phyloP scores from a whole-genome alignment of 92 coral and sea anemone genomes.

The Siderastrea radians region DNA sequence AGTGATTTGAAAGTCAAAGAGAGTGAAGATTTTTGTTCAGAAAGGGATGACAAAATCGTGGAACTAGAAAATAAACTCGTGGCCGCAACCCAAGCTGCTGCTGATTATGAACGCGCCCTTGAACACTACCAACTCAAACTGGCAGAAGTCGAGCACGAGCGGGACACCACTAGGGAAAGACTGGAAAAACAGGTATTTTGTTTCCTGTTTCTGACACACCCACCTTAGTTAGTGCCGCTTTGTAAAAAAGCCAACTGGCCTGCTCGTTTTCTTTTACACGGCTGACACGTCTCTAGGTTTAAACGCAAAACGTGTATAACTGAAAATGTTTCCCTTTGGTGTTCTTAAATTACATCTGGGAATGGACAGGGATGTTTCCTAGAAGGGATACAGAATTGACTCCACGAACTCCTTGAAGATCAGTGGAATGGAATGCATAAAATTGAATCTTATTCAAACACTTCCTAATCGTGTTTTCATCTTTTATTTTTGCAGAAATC shows the following conservation, averaged over 20 bases:
- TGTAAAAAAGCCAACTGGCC: background rate
- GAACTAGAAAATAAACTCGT: slow-evolving; percentile 16
- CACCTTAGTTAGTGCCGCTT: background rate
- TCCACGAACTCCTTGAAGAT: too few species aligned
- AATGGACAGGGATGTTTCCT: too few species aligned
- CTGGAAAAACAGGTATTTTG: slow-evolving; percentile 30
- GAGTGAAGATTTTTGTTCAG: slow-evolving; percentile 24
- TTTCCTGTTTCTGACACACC: background rate
- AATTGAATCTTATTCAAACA: too few species aligned
- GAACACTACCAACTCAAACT: slow-evolving; percentile 24
- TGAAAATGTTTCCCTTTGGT: too few species aligned
- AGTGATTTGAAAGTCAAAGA: slow-evolving; percentile 34
- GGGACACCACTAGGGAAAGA: slow-evolving; percentile 16
- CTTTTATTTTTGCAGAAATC: background rate
- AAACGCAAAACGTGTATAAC: too few species aligned
- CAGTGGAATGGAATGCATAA: too few species aligned
- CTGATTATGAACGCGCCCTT: background rate
- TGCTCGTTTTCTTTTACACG: background rate
- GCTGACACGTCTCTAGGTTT: too few species aligned
- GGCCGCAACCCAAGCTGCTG: background rate
- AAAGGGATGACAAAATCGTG: slow-evolving; percentile 9
- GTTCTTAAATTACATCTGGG: too few species aligned
- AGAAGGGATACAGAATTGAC: too few species aligned
- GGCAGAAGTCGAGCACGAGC: slow-evolving; percentile 21
- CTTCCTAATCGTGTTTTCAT: background rate